These are phyloP conservation scores for Drosophila takahashii DNA, from an alignment of 1,140 invertebrate genomes.

Conservation along the genomic window DNA sequence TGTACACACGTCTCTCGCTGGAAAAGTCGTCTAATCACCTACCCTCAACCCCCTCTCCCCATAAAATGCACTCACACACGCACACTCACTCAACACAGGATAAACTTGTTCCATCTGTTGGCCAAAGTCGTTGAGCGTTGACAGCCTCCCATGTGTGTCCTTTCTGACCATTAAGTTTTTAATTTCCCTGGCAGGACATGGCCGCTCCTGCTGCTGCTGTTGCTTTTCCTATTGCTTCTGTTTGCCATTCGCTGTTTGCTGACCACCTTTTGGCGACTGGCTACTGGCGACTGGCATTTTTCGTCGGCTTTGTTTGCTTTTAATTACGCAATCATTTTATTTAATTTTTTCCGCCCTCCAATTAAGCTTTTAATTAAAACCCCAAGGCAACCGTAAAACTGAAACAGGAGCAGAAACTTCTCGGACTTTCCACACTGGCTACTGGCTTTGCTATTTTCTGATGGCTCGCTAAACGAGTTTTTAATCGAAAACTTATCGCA, in stretches of 20 bases:
- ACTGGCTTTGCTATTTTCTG: not conserved
- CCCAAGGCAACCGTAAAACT: not conserved
- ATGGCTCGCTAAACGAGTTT: constrained; percentile 23
- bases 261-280: constrained; percentile 32
- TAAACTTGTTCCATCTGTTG: constrained; percentile 24
- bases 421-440: not conserved
- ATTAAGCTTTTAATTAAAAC: constrained; percentile 76
- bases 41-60: not conserved
- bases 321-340: constrained; percentile 72
- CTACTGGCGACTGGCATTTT: constrained; percentile 10
- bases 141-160: constrained; percentile 38
- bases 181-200: constrained; percentile 57
- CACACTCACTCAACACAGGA: not conserved
- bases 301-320: constrained; percentile 61
- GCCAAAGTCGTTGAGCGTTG: constrained; percentile 13
- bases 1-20: not conserved
- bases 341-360: constrained; percentile 58
- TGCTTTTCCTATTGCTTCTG: not conserved
- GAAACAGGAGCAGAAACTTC: not conserved
- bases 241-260: constrained; percentile 22
- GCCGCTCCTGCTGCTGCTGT: constrained; percentile 10
- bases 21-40: constrained; percentile 13
- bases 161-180: constrained; percentile 72
- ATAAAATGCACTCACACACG: not conserved
- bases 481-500: constrained; percentile 69